A percentile compares a stretch with the other conserved stretches of the same genome.
Conservation (phyloP, 2,113 vertebrate genomes). For the Ondatra zibethicus region DNA sequence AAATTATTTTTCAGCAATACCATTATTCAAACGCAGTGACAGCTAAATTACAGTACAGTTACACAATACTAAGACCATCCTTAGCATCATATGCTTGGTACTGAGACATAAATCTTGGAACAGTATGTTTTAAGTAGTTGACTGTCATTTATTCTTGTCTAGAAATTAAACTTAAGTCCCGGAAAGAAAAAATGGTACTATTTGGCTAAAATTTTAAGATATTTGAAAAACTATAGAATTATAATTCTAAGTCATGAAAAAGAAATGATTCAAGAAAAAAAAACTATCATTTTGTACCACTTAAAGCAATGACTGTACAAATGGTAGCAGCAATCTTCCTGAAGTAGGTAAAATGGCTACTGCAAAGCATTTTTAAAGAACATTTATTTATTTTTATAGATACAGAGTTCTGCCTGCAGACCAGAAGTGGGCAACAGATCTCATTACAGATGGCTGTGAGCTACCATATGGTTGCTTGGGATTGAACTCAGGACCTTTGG, state of each 20-base stretch:
- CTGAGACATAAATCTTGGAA: conserved; percentile 31
- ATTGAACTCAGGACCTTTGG: no score
- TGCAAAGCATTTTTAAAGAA: background rate
- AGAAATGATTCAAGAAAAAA: background rate
- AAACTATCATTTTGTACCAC: background rate
- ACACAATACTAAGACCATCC: background rate
- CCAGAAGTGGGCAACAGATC: no score
- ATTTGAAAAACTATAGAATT: background rate
- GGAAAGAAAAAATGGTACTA: background rate
- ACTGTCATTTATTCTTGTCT: background rate
- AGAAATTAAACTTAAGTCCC: conserved; percentile 35
- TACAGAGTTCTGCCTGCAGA: no score
- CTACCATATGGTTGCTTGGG: no score
- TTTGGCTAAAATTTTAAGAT: conserved; percentile 27
- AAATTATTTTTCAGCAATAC: conserved; percentile 26
- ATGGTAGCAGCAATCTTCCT: background rate
- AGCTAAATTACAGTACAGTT: conserved; percentile 10
- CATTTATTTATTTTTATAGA: no score
- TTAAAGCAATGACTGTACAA: conserved; percentile 8
- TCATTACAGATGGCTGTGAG: no score
- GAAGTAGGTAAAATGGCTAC: background rate
- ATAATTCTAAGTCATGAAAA: background rate
- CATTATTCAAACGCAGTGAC: conserved; percentile 22
- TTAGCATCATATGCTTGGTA: background rate
- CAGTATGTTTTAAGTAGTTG: conserved; percentile 14